Conservation (phyloP, 2,797 vertebrate species). For the Siniperca scherzeri region DNA sequence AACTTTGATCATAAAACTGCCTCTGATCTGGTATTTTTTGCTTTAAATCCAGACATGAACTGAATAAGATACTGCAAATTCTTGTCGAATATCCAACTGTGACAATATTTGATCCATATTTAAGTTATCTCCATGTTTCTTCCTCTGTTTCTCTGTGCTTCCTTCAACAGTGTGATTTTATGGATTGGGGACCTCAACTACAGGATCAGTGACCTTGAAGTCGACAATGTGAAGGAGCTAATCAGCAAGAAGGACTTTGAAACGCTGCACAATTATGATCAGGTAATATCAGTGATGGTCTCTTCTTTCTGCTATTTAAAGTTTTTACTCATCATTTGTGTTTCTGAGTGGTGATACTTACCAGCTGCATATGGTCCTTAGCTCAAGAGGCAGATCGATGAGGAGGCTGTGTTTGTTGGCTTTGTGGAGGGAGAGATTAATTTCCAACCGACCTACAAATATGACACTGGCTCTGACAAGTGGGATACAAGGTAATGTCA, state of each 20-base stretch:
- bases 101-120: neutral
- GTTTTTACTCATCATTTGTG: neutral
- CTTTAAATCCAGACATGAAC: neutral
- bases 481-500: slow-evolving; percentile 96
- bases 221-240: slow-evolving; percentile 91
- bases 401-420: slow-evolving; percentile 91
- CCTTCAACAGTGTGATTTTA: slow-evolving; percentile 88
- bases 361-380: slow-evolving; percentile 66
- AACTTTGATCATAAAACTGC: slow-evolving; percentile 14
- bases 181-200: slow-evolving; percentile 99
- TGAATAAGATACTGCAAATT: neutral
- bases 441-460: slow-evolving; percentile 99
- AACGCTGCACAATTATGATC: slow-evolving; percentile 90
- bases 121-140: neutral
- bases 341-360: slow-evolving; percentile 23
- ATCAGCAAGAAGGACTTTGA: slow-evolving; percentile 91
- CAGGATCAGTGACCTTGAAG: slow-evolving; percentile 92
- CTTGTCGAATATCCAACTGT: neutral
- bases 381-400: slow-evolving; percentile 94
- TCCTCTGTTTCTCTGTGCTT: neutral
- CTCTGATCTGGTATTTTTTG: neutral
- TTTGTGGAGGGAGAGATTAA: slow-evolving; percentile 93
- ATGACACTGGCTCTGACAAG: slow-evolving; percentile 92
- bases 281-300: slow-evolving; percentile 83
- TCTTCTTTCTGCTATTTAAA: neutral